These are phyloP conservation scores for Ptychobarbus kaznakovi DNA, from an alignment of 2,797 vertebrate species.

Conservation along the genomic window DNA sequence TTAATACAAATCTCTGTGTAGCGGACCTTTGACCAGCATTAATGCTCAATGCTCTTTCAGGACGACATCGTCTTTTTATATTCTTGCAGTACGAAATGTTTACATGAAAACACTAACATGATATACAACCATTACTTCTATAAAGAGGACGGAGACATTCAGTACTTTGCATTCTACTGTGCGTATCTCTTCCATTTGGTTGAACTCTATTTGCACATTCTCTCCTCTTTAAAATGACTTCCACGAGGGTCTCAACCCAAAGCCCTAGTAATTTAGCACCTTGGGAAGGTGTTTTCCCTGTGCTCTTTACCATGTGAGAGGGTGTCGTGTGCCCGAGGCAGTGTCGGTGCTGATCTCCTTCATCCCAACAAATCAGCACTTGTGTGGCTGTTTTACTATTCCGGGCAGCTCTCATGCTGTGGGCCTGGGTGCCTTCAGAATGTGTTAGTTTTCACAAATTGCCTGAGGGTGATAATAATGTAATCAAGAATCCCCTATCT, in stretches of 20 bases:
- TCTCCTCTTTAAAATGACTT: slow-evolving; percentile 52
- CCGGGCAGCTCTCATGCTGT: slow-evolving; percentile 62
- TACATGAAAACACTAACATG: background rate
- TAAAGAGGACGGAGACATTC: background rate
- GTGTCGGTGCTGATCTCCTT: slow-evolving; percentile 66
- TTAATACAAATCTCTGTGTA: background rate
- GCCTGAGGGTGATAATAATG: slow-evolving; percentile 68
- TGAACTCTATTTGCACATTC: slow-evolving; percentile 35
- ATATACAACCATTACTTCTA: background rate
- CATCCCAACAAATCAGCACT: slow-evolving; percentile 60
- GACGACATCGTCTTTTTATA: background rate
- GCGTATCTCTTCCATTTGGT: background rate
- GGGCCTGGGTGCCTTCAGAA: slow-evolving; percentile 63
- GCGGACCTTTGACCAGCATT: background rate
- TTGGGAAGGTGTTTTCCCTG: slow-evolving; percentile 53
- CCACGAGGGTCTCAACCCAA: slow-evolving; percentile 24
- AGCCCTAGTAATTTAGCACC: slow-evolving; percentile 59
- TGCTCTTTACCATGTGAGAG: slow-evolving; percentile 51
- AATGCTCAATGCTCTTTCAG: background rate
- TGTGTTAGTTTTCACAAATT: slow-evolving; percentile 70
- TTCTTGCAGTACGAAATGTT: background rate
- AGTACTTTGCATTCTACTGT: slow-evolving; percentile 1
- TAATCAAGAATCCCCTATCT: slow-evolving; percentile 69
- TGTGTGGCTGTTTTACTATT: slow-evolving; percentile 67
- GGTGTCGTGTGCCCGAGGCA: slow-evolving; percentile 54